Evolutionary conservation across 2,797 vertebrate genomes (phyloP).

Genomic region (Heteromormyrus szaboi): DNA sequence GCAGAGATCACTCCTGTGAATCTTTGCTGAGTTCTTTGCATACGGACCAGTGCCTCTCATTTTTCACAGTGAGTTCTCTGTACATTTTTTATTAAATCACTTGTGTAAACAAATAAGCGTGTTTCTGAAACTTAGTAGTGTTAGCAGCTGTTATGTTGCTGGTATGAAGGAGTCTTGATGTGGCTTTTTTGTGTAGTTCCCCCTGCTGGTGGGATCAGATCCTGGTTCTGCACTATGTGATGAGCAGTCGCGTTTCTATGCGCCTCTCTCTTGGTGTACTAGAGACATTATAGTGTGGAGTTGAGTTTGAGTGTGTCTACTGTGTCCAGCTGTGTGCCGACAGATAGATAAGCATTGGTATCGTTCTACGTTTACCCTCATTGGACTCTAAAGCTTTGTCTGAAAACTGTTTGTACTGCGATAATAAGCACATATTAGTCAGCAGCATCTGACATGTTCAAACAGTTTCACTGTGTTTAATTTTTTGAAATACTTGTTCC

Average conservation of each 20-base stretch:
- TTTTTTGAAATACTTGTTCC: constrained; percentile 4
- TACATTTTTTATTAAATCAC: not conserved
- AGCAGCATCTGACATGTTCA: constrained; percentile 10
- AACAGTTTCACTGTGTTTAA: constrained; percentile 2
- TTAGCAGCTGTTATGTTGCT: not conserved
- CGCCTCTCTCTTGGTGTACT: not conserved
- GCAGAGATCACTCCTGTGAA: not conserved
- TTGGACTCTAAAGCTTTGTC: not conserved
- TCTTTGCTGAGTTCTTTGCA: not conserved
- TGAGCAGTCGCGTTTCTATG: not conserved
- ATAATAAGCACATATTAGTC: constrained; percentile 1
- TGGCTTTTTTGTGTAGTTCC: not conserved
- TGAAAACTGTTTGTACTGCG: constrained; percentile 4
- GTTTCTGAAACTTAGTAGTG: not conserved
- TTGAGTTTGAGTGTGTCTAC: constrained; percentile 7
- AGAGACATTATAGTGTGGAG: not conserved
- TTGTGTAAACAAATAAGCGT: not conserved
- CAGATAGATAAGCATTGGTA: not conserved
- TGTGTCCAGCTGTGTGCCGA: not conserved
- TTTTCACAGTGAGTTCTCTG: not conserved
- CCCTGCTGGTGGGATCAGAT: not conserved
- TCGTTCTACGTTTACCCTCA: not conserved
- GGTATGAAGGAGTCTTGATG: not conserved
- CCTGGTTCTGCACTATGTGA: not conserved
- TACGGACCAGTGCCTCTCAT: not conserved